Evolutionary conservation across 2,888 invertebrate species (phyloP), one percentile per base, ranked within the genome.

Genomic region (Drosophila maculinotata): DNA sequence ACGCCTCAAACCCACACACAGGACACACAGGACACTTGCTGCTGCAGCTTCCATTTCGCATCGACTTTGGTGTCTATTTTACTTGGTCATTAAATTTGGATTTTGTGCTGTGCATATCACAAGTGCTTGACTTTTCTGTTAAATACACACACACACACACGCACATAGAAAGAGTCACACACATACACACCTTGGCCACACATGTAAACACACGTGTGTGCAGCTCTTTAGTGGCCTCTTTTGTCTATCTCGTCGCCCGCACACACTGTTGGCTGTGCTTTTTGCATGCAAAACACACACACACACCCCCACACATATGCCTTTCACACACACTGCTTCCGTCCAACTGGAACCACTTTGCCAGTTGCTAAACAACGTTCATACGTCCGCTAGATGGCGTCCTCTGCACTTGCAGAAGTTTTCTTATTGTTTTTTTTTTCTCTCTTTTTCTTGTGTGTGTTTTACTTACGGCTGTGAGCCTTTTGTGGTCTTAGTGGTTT

Each of bases 41-140:
- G 41, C 35, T 54, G 51, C 68, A 54, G 44, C 69, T 64, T 68
- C 42, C 47, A 31, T 25, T 35, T 53, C 12, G 20, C 25, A 12
- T 47, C 35, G 57, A 76, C 62, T 73, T 63, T 64, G 76, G 67
- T 84, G 85, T 84, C 81, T 84, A 82, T 79, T 81, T 85, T 85
- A 82, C 82, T 79, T 85, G 85, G 81, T 85, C 81, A 81, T 81
- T 81, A 81, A 84, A 81, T 81, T 81, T 81, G 75, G 85, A 84
- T 81, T 81, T 81, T 84, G 76, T 76, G 81, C 85, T 65, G 44
- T 72, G 80, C 79, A 83, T 69, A 79, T 75, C 78, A 60, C 81
- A 72, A 76, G 63, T 72, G 81, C 84, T 80, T 84, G 84, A 79
- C 80, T 84, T 72, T 84, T 42, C 84, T 69, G 74, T 78, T 80